Conservation (phyloP, 2,888 invertebrate species). For the Heliconius ethilla region DNA sequence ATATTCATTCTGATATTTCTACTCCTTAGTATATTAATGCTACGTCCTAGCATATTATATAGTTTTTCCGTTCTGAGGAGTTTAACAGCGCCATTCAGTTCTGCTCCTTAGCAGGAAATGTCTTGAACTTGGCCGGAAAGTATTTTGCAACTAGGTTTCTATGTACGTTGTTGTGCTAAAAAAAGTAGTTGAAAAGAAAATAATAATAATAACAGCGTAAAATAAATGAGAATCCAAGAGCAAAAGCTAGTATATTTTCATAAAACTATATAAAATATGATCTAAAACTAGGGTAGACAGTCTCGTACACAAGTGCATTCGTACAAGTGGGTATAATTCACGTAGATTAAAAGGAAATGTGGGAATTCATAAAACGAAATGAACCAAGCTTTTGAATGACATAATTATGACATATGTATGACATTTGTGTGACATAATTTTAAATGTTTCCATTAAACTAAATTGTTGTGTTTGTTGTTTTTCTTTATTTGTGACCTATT, state of each 20-base stretch:
- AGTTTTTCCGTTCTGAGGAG: no score
- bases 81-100: no score
- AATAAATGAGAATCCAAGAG: neutral
- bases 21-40: no score
- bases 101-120: no score
- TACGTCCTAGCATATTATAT: no score
- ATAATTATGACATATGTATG: slow-evolving; percentile 24
- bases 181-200: no score
- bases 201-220: neutral
- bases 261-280: neutral
- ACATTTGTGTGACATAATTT: neutral
- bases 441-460: slow-evolving; percentile 25
- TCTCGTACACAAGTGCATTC: slow-evolving; percentile 29
- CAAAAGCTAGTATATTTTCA: neutral
- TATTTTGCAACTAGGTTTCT: no score
- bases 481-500: neutral
- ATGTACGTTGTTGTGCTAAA: no score
- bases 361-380: slow-evolving; percentile 41
- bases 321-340: slow-evolving; percentile 38
- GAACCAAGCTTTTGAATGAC: slow-evolving; percentile 31
- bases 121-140: no score
- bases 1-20: no score
- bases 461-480: slow-evolving; percentile 22
- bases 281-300: slow-evolving; percentile 19
- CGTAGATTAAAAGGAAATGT: slow-evolving; percentile 43